Evolutionary conservation across 2,113 vertebrate genomes (phyloP).

Genomic region (Thermophis baileyi): DNA sequence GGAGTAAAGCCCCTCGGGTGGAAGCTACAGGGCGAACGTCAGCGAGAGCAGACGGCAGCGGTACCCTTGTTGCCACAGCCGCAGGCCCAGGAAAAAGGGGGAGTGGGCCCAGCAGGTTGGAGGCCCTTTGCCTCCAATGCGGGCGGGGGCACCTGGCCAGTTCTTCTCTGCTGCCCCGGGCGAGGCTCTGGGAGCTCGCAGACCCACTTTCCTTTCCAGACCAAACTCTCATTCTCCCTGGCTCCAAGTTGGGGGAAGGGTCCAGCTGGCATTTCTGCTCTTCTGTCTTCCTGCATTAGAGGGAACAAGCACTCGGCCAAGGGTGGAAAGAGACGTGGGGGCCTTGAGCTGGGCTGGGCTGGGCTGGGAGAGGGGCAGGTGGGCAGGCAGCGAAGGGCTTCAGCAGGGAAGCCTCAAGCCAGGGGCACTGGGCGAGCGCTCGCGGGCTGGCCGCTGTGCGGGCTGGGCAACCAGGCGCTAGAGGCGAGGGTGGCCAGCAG

Average conservation of each 20-base stretch:
- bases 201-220: neutral
- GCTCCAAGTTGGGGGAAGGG: neutral
- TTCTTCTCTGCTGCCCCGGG: neutral
- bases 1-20: neutral
- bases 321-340: neutral
- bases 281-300: neutral
- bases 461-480: neutral
- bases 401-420: neutral
- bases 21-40: neutral
- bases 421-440: no score
- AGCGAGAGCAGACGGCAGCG: neutral
- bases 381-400: neutral
- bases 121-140: neutral
- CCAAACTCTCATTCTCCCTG: neutral
- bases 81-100: neutral
- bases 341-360: neutral
- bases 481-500: rapidly evolving
- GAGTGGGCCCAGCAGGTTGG: neutral
- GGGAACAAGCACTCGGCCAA: neutral
- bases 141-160: neutral
- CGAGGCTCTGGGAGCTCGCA: neutral
- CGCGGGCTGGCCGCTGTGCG: no score
- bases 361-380: no score
- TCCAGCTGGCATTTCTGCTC: neutral
- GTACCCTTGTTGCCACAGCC: neutral